These are phyloP conservation scores for Augochlora pura DNA, from an alignment of 1,140 invertebrate genomes.

Conservation along the genomic window DNA sequence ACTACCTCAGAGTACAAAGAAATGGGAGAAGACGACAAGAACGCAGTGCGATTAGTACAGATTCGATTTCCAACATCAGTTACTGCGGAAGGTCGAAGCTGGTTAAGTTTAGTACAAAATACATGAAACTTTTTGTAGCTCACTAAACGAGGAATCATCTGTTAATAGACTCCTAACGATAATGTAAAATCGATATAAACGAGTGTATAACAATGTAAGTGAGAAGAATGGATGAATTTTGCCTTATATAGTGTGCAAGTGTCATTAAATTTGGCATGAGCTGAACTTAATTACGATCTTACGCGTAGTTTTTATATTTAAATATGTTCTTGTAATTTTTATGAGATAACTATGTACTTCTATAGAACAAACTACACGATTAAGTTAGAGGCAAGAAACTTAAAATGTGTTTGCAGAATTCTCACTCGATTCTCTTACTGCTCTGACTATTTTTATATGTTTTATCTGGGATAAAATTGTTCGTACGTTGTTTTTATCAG, in stretches of 20 bases:
- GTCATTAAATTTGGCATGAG: not conserved
- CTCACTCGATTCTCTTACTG: not conserved
- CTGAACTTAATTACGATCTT: constrained; percentile 2
- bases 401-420: not conserved
- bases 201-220: not conserved
- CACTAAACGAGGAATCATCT: not conserved
- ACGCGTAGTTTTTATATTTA: constrained; percentile 13
- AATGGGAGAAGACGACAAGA: constrained; percentile 66
- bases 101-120: constrained; percentile 76
- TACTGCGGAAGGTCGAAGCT: constrained; percentile 70
- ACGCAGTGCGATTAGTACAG: constrained; percentile 73
- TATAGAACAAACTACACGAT: not conserved
- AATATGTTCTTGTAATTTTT: constrained; percentile 21
- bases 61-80: constrained; percentile 73
- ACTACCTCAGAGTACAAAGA: constrained; percentile 70
- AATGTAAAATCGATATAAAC: constrained; percentile 14
- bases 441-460: not conserved
- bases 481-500: too few relatives aligned
- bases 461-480: not conserved
- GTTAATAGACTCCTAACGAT: not conserved
- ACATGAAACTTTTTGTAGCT: constrained; percentile 58
- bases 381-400: constrained; percentile 18
- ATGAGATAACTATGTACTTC: not conserved
- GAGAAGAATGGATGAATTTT: not conserved
- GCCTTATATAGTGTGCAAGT: constrained; percentile 18